Percentiles rank a stretch among this genome's conserved stretches.
Evolutionary conservation across 2,113 vertebrate genomes (phyloP).

Genomic region (Scopus umbretta): DNA sequence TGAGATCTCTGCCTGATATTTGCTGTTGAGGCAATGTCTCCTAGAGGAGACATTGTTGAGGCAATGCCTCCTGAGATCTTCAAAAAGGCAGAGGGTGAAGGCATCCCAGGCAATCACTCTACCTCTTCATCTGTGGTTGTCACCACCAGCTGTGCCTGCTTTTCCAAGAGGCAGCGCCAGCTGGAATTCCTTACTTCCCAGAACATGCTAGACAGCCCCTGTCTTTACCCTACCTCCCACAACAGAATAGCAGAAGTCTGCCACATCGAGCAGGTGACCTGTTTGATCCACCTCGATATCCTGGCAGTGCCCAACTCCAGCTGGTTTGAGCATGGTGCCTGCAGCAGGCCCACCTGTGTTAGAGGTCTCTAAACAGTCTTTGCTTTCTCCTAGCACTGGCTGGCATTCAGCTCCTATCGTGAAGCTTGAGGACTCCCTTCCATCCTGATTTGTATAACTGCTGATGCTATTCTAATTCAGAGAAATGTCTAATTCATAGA

Average conservation of each 20-base stretch:
- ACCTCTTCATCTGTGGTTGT: neutral
- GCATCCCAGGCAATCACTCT: neutral
- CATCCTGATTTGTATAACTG: neutral
- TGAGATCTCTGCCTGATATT: neutral
- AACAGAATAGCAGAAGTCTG: neutral
- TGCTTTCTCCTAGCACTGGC: neutral
- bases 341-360: neutral
- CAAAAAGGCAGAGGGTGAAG: neutral
- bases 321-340: neutral
- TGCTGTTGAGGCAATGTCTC: neutral
- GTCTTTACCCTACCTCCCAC: neutral
- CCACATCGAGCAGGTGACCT: neutral
- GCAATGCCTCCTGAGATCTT: neutral
- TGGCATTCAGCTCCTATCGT: neutral
- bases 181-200: neutral
- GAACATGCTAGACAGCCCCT: neutral
- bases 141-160: neutral
- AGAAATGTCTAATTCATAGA: conserved; percentile 16
- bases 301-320: neutral
- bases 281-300: neutral
- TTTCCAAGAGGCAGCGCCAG: neutral
- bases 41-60: too few species aligned
- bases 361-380: neutral
- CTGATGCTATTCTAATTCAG: neutral
- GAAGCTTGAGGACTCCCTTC: conserved; percentile 21